A percentile compares a stretch with the other conserved stretches of the same genome.
These are phyloP conservation scores for Epizoanthus fatuus DNA, from an alignment of 92 coral and sea anemone species.

Conservation along the genomic window DNA sequence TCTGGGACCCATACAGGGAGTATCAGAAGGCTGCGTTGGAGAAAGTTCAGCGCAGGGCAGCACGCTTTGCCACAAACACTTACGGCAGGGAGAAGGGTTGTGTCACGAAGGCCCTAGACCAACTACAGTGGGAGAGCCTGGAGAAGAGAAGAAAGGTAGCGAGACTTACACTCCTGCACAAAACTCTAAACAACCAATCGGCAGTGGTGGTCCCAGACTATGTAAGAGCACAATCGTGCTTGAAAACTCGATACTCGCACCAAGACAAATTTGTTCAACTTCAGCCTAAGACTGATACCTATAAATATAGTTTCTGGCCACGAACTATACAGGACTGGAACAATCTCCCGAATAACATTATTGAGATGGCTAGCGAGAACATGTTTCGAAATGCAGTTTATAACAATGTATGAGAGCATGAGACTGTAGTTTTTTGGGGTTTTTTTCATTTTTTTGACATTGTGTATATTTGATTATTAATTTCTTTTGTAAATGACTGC, in stretches of 20 bases:
- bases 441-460: neutral
- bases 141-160: slow-evolving; percentile 15
- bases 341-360: slow-evolving; percentile 14
- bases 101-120: slow-evolving; percentile 2
- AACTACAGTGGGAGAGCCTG: slow-evolving; percentile 11
- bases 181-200: neutral
- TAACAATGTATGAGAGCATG: neutral
- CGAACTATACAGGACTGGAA: slow-evolving; percentile 9
- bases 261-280: slow-evolving; percentile 6
- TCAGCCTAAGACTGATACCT: slow-evolving; percentile 5
- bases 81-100: slow-evolving; percentile 14
- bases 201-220: neutral
- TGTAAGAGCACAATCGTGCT: neutral
- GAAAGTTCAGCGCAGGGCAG: slow-evolving; percentile 49
- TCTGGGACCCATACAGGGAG: slow-evolving; percentile 45
- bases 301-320: slow-evolving; percentile 15
- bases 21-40: slow-evolving; percentile 41
- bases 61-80: slow-evolving; percentile 52
- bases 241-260: slow-evolving; percentile 1
- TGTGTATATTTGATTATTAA: too few species aligned
- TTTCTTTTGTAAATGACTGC: too few species aligned
- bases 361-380: slow-evolving; percentile 6
- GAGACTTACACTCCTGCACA: neutral
- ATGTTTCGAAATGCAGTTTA: neutral
- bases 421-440: neutral